A percentile compares a stretch with the other conserved stretches of the same genome.
Conservation (phyloP, 2,797 vertebrate species). For the Spondyliosoma cantharus region DNA sequence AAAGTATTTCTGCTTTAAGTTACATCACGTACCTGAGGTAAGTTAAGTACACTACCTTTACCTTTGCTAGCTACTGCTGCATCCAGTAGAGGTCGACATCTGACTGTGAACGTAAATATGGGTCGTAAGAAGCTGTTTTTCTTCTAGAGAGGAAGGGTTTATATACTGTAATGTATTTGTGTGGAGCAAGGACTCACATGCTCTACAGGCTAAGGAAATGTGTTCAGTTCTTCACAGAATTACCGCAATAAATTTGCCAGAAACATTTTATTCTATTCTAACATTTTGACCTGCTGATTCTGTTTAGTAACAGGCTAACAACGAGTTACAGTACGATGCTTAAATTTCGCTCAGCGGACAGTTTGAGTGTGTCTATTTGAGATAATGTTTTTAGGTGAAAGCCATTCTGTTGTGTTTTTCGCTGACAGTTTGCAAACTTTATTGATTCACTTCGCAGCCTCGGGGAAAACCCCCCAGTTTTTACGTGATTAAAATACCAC, state of each 20-base stretch:
- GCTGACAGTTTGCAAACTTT: constrained; percentile 40
- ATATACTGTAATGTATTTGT: constrained; percentile 1
- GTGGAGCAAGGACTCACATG: neutral
- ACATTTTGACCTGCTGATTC: constrained; percentile 9
- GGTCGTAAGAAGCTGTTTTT: too few relatives aligned
- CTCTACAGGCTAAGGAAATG: neutral
- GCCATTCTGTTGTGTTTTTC: constrained; percentile 25
- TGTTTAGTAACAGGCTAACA: constrained; percentile 26
- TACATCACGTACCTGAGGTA: too few relatives aligned
- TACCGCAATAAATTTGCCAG: constrained; percentile 7
- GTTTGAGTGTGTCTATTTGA: constrained; percentile 27
- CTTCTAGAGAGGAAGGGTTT: too few relatives aligned
- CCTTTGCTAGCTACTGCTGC: too few relatives aligned
- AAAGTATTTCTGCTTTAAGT: too few relatives aligned
- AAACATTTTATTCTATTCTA: constrained; percentile 20
- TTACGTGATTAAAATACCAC: constrained; percentile 49
- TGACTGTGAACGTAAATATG: too few relatives aligned
- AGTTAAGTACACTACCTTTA: too few relatives aligned
- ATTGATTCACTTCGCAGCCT: constrained; percentile 58
- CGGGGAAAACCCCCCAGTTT: constrained; percentile 27
- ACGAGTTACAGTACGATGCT: constrained; percentile 13
- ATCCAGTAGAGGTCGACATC: too few relatives aligned
- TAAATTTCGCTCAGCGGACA: constrained; percentile 28
- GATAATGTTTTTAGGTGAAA: constrained; percentile 31
- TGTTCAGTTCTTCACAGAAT: neutral